Conservation (phyloP, 1,140 invertebrate species). For the Dufourea novaeangliae region DNA sequence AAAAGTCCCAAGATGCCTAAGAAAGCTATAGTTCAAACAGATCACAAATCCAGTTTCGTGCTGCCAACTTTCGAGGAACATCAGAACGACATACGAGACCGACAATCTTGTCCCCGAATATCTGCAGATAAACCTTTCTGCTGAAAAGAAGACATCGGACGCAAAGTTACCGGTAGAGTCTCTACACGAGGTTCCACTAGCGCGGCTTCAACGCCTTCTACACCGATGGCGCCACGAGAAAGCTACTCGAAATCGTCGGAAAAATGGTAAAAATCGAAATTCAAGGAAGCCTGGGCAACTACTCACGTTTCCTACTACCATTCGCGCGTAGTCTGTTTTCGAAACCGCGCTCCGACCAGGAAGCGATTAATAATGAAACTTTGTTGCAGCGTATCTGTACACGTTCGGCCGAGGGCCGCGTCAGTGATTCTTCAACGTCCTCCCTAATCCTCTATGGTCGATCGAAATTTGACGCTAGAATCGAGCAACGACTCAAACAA, state of each 20-base stretch:
- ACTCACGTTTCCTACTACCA: not conserved
- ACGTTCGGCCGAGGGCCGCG: not conserved
- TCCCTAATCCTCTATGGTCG: not conserved
- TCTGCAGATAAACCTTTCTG: constrained; percentile 19
- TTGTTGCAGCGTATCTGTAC: not conserved
- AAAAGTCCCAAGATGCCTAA: no score
- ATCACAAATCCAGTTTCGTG: constrained; percentile 28
- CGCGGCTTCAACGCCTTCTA: constrained; percentile 16
- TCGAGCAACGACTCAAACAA: constrained; percentile 43
- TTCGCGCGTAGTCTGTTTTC: not conserved
- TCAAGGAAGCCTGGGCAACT: no score
- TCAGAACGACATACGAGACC: not conserved
- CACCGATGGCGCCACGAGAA: constrained; percentile 54
- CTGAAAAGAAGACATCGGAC: constrained; percentile 1
- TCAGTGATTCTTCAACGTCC: not conserved
- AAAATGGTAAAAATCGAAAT: not conserved
- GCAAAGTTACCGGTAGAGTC: constrained; percentile 47
- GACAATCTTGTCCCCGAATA: no score
- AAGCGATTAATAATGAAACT: not conserved
- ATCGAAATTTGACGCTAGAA: constrained; percentile 1
- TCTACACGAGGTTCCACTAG: not conserved
- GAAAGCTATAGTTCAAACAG: not conserved
- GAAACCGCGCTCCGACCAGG: no score
- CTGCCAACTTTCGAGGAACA: constrained; percentile 50
- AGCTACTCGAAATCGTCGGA: not conserved